phyloP scores from a whole-genome alignment of 2,888 invertebrate genomes.

The Drosophila demipolita region DNA sequence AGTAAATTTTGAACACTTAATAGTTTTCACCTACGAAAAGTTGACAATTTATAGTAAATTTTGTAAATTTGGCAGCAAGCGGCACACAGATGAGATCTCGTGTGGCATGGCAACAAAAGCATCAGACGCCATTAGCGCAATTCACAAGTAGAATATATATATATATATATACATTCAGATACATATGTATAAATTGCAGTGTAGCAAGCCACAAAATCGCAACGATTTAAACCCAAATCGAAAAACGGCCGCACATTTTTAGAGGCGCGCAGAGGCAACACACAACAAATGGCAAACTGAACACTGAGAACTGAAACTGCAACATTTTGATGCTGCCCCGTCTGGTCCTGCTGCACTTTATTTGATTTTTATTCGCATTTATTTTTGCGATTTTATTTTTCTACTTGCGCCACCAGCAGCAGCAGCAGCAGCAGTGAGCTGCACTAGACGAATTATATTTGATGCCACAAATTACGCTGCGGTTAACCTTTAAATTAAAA shows the following conservation, averaged over 20 bases:
- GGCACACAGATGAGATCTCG: slow-evolving; percentile 1
- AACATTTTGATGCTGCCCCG: slow-evolving; percentile 7
- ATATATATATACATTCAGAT: neutral
- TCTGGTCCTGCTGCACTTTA: slow-evolving; percentile 16
- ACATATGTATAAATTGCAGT: slow-evolving; percentile 6
- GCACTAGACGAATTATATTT: slow-evolving; percentile 81
- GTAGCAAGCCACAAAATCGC: slow-evolving; percentile 30
- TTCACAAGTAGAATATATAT: slow-evolving; percentile 6
- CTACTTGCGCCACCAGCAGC: slow-evolving; percentile 5
- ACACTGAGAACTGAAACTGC: slow-evolving; percentile 22
- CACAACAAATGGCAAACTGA: slow-evolving; percentile 48
- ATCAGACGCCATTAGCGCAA: slow-evolving; percentile 5
- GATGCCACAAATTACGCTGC: slow-evolving; percentile 82
- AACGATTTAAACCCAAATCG: slow-evolving; percentile 56
- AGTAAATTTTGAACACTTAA: neutral
- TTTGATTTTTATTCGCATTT: slow-evolving; percentile 45
- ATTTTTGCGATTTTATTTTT: slow-evolving; percentile 25
- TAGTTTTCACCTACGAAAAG: neutral
- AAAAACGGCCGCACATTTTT: slow-evolving; percentile 48
- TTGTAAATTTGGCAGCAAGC: slow-evolving; percentile 2
- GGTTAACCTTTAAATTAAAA: slow-evolving; percentile 83
- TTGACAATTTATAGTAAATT: neutral
- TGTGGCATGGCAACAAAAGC: neutral
- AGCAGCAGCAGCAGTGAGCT: slow-evolving; percentile 5
- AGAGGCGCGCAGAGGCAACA: slow-evolving; percentile 30